A percentile compares a stretch with the other conserved stretches of the same genome.
phyloP scores from a whole-genome alignment of 2,113 vertebrate genomes.

The Bagarius yarrelli region DNA sequence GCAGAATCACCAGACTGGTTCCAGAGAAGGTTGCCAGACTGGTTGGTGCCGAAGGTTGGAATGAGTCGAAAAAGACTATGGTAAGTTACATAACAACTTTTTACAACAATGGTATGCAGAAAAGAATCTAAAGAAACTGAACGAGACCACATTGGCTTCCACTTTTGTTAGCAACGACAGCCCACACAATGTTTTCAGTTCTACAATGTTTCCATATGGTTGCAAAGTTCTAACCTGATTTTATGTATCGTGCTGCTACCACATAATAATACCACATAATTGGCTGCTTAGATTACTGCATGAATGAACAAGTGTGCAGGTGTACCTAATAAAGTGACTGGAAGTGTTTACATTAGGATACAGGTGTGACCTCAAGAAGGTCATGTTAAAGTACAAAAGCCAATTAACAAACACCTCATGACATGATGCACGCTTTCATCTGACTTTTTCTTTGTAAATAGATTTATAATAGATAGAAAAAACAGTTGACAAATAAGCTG shows the following conservation, averaged over 20 bases:
- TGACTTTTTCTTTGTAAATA: not conserved
- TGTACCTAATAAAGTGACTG: not conserved
- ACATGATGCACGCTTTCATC: not conserved
- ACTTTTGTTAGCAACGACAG: not conserved
- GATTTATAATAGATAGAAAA: not conserved
- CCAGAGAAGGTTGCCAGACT: not conserved
- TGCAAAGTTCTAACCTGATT: not conserved
- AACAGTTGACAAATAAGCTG: not conserved
- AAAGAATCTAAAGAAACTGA: not conserved
- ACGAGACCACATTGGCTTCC: not conserved
- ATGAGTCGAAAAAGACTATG: not conserved
- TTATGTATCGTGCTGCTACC: not conserved
- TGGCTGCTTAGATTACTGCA: not conserved
- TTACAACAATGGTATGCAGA: not conserved
- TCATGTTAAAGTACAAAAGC: not conserved
- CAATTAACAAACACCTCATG: not conserved
- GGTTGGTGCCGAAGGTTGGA: no score
- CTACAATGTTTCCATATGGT: not conserved
- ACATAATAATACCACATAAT: not conserved
- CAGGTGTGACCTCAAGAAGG: slow-evolving; percentile 4
- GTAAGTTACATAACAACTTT: not conserved
- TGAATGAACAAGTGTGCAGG: not conserved
- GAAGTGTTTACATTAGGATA: not conserved
- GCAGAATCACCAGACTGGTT: not conserved
- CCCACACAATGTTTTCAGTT: not conserved